Base-by-base conservation (phyloP, 2,113 vertebrate species). In the Carollia perspicillata region DNA sequence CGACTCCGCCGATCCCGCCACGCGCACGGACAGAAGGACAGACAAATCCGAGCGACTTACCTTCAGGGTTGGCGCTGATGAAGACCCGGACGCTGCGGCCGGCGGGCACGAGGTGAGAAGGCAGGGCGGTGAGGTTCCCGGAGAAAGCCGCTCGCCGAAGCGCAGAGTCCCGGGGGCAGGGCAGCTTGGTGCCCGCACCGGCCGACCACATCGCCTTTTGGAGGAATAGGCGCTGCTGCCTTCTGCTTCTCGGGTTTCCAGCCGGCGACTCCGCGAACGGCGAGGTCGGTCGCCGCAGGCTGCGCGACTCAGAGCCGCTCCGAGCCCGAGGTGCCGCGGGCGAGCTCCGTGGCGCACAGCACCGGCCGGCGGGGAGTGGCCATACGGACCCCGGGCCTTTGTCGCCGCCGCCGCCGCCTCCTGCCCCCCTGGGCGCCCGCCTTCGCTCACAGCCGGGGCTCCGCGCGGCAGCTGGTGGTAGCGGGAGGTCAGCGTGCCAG, bases 51-150 rank as follows among this genome's bases (percentile, higher is more conserved):
- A 16, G 63, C 22, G 10, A 40, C 94, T 98, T 98, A 99, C 99
- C 99, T 98, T 99, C 99, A 87, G 99, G 99, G 98, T 99, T 99
- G 98, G 99, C 98, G 96, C 99, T 99, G 98, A 99, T 99, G 98
- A 99, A 99, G 96, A 99, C 99, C 22, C 99, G 99, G 93, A 99
- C 99, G 96, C 99, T 99, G 97, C 99, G 98, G 96, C 99, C 99
- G 69, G 99, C 99, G 93, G 99, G 99, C 94, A 99, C 98, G 49
- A 99, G 98, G 98, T 99, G 99, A 69, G 99, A 98, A 84, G 99
- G 99, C 97, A 99, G 98, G 58, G 99, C 99, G 85, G 98, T 98
- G 95, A 99, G 98, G 97, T 99, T 99, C 60, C 99, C 99, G 96
- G 98, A 98, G 98, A 99, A 98, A 68, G 99, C 99, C 93, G 99